Evolutionary conservation across 1,140 invertebrate genomes (phyloP).

Genomic region (Colletes latitarsis): DNA sequence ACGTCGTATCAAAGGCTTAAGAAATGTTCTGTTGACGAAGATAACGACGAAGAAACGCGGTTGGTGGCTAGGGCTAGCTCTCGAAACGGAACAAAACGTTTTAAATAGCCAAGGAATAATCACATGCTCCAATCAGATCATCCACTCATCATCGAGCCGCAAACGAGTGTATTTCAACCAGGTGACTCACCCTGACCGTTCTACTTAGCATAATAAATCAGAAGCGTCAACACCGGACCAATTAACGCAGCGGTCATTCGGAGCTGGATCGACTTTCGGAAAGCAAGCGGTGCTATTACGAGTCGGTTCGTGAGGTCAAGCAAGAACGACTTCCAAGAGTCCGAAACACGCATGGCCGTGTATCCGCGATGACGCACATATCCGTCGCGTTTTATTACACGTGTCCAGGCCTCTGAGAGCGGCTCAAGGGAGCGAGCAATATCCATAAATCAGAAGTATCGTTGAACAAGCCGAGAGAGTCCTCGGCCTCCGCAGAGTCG

Average conservation of each 20-base stretch:
- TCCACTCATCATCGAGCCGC: not conserved
- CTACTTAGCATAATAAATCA: constrained; percentile 19
- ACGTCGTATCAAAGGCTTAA: too few species aligned
- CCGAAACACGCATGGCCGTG: constrained; percentile 16
- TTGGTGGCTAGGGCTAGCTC: too few species aligned
- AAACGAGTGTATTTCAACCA: not conserved
- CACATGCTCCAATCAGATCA: not conserved
- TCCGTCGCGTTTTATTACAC: constrained; percentile 72
- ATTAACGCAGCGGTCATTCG: constrained; percentile 51
- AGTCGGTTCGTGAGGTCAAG: constrained; percentile 64
- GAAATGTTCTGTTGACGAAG: too few species aligned
- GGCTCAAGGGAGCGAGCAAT: constrained; percentile 60
- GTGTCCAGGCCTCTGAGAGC: constrained; percentile 53
- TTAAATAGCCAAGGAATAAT: too few species aligned
- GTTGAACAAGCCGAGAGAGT: constrained; percentile 55
- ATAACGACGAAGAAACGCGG: too few species aligned
- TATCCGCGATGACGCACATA: constrained; percentile 52
- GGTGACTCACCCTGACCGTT: constrained; percentile 23
- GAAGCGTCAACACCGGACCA: constrained; percentile 34
- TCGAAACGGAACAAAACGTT: too few species aligned
- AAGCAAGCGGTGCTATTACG: constrained; percentile 41
- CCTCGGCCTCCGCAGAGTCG: constrained; percentile 25
- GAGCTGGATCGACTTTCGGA: constrained; percentile 68
- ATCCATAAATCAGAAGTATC: constrained; percentile 75
- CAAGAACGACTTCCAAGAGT: constrained; percentile 58